These are phyloP conservation scores for Catharus ustulatus DNA, from an alignment of 2,797 vertebrate genomes.

Conservation along the genomic window DNA sequence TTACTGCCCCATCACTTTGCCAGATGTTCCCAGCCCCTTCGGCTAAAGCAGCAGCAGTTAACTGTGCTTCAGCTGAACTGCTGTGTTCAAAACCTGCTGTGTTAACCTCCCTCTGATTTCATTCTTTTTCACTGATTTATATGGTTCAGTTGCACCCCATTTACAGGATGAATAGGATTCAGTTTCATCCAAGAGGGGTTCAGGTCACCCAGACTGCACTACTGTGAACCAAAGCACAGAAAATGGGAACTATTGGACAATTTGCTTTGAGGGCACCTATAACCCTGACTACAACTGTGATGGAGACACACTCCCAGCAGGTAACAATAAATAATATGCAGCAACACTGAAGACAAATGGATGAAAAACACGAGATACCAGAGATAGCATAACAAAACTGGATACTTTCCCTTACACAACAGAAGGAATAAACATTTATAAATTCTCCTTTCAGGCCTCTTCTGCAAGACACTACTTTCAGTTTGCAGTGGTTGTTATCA, in stretches of 20 bases:
- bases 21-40: slow-evolving; percentile 37
- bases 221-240: not conserved
- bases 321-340: slow-evolving; percentile 1
- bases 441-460: not conserved
- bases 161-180: slow-evolving; percentile 29
- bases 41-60: slow-evolving; percentile 14
- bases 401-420: not conserved
- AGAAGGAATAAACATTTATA: not conserved
- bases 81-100: not conserved
- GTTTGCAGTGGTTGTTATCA: not conserved
- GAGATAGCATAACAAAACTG: not conserved
- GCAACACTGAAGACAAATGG: not conserved
- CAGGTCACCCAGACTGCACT: not conserved
- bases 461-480: not conserved
- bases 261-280: not conserved
- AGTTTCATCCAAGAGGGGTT: not conserved
- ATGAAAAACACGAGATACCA: not conserved
- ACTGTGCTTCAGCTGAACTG: not conserved
- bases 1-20: slow-evolving; percentile 39
- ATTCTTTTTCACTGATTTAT: slow-evolving; percentile 20
- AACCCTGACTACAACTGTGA: not conserved
- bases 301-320: not conserved
- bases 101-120: slow-evolving; percentile 34
- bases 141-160: not conserved
- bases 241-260: not conserved